Conservation (phyloP, 2,797 vertebrate genomes). For the Sardinella longiceps region DNA sequence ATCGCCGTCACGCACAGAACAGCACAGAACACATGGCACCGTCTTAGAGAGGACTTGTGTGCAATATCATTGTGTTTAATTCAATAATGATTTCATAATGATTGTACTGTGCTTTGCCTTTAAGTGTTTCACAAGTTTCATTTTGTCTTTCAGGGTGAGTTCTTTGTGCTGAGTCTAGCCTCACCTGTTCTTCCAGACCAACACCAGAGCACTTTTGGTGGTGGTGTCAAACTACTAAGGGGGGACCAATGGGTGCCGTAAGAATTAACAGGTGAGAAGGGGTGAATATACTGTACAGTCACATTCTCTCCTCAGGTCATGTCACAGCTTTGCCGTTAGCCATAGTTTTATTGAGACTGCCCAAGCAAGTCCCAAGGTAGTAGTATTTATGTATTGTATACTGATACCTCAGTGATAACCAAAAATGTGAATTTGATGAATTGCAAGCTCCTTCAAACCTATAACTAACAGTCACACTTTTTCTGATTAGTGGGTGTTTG, state of each 20-base stretch:
- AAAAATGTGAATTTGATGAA: no score
- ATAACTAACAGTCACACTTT: no score
- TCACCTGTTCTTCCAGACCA: neutral
- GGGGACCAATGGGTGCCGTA: constrained; percentile 81
- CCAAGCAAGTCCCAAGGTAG: no score
- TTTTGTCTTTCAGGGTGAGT: neutral
- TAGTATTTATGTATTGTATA: no score
- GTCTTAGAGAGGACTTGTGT: neutral
- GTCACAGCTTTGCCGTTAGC: no score
- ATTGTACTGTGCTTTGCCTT: neutral
- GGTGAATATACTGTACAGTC: neutral
- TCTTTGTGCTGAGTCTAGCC: neutral
- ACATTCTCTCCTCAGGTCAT: neutral
- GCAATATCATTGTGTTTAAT: neutral
- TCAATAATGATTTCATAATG: neutral
- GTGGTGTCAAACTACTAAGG: neutral
- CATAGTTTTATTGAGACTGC: no score
- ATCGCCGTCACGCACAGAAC: neutral
- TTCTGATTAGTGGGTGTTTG: no score
- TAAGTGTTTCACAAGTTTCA: neutral
- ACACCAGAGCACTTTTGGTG: neutral
- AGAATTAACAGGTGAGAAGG: constrained; percentile 80
- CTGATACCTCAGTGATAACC: no score
- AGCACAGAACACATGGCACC: neutral
- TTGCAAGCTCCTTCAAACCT: no score